Conservation (phyloP, 1,140 invertebrate genomes). For the Mesaphorura yosii region DNA sequence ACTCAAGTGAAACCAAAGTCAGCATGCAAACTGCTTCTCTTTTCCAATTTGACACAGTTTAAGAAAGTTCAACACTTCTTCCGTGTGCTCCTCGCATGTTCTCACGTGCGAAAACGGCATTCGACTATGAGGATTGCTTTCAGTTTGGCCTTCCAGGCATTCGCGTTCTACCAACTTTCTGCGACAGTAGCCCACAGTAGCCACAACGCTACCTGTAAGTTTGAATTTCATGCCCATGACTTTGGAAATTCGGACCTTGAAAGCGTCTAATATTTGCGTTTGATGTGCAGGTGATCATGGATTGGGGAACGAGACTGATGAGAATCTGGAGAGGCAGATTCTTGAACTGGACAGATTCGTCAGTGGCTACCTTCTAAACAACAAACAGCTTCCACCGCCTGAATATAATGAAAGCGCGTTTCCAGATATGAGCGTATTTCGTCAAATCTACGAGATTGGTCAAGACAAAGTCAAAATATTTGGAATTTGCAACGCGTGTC, state of each 20-base stretch:
- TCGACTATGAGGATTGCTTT: no score
- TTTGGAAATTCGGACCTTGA: not conserved
- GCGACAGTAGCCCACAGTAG: not conserved
- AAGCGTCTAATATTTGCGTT: not conserved
- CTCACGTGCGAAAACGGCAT: no score
- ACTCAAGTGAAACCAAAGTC: no score
- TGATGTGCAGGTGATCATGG: not conserved
- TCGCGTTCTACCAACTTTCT: no score
- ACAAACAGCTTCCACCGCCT: not conserved
- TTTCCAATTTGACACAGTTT: no score
- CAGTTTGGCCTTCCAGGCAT: no score
- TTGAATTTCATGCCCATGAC: not conserved
- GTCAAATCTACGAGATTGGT: not conserved
- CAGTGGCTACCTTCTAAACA: not conserved
- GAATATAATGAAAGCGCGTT: not conserved
- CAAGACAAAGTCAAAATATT: constrained; percentile 3
- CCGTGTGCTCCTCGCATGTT: no score
- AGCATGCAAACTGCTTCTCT: no score
- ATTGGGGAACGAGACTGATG: not conserved
- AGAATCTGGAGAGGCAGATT: not conserved
- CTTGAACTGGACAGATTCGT: not conserved
- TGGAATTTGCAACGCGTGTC: constrained; percentile 3
- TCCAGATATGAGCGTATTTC: constrained; percentile 6
- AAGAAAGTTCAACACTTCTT: no score
- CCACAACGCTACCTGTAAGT: not conserved